Conservation (phyloP, 2,888 invertebrate genomes). For the Cartodere bifasciata region DNA sequence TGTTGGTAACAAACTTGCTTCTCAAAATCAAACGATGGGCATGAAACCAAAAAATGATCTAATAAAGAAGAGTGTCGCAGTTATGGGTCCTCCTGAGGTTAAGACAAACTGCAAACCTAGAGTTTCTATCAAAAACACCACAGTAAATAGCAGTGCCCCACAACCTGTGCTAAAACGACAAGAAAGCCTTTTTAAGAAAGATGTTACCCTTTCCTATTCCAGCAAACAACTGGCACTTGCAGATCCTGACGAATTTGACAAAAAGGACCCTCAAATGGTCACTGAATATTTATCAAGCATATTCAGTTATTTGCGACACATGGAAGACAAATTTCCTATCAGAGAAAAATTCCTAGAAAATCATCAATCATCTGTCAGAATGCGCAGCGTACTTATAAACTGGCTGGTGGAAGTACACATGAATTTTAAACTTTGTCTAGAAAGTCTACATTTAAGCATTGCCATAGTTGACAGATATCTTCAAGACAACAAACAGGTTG, state of each 20-base stretch:
- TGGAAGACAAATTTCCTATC: conserved; percentile 61
- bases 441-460: conserved; percentile 82
- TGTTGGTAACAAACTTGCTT: too few relatives aligned
- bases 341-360: conserved; percentile 50
- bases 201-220: conserved; percentile 3
- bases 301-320: conserved; percentile 62
- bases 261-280: conserved; percentile 63
- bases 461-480: conserved; percentile 84
- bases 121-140: too few relatives aligned
- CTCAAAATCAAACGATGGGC: too few relatives aligned
- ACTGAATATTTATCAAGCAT: conserved; percentile 83
- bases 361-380: conserved; percentile 64
- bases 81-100: too few relatives aligned
- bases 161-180: conserved; percentile 15
- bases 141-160: too few relatives aligned
- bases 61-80: too few relatives aligned
- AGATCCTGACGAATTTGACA: conserved; percentile 38
- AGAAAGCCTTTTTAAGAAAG: conserved; percentile 12
- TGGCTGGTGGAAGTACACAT: conserved; percentile 90
- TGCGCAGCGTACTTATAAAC: conserved; percentile 82
- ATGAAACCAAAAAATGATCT: too few relatives aligned
- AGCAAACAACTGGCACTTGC: conserved; percentile 13
- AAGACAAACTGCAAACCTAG: too few relatives aligned
- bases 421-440: conserved; percentile 72
- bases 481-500: conserved; percentile 43